phyloP scores from a whole-genome alignment of 2,888 invertebrate genomes.

The Tenthredo mesomela region DNA sequence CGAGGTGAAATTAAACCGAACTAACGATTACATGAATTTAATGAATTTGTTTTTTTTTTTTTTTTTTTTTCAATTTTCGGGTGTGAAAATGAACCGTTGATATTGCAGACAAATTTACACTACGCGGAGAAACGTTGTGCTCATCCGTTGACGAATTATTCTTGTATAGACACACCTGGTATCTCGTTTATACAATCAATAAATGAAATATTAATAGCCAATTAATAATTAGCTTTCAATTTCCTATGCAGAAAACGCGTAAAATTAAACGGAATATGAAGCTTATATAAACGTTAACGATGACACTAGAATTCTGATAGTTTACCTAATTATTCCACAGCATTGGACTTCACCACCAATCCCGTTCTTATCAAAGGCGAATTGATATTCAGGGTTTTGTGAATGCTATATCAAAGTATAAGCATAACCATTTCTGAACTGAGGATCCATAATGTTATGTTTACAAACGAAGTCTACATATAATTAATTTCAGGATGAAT shows the following conservation, averaged over 20 bases:
- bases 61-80: not conserved
- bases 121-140: not conserved
- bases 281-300: not conserved
- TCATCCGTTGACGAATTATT: not conserved
- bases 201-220: not conserved
- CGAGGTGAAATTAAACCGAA: not conserved
- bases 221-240: not conserved
- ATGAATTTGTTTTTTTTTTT: not conserved
- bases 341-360: not conserved
- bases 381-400: not conserved
- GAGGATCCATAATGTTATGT: not conserved
- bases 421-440: not conserved
- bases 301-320: not conserved
- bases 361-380: not conserved
- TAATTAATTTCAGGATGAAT: not conserved
- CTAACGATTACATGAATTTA: not conserved
- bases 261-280: not conserved
- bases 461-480: not conserved
- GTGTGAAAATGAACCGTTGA: not conserved
- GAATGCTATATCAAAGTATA: not conserved
- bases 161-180: not conserved
- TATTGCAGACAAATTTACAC: not conserved
- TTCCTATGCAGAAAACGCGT: not conserved
- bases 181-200: not conserved
- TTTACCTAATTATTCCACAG: conserved; percentile 1